A percentile compares a stretch with the other conserved stretches of the same genome.
Evolutionary conservation across 2,797 vertebrate species (phyloP).

Genomic region (Pelochelys cantorii): DNA sequence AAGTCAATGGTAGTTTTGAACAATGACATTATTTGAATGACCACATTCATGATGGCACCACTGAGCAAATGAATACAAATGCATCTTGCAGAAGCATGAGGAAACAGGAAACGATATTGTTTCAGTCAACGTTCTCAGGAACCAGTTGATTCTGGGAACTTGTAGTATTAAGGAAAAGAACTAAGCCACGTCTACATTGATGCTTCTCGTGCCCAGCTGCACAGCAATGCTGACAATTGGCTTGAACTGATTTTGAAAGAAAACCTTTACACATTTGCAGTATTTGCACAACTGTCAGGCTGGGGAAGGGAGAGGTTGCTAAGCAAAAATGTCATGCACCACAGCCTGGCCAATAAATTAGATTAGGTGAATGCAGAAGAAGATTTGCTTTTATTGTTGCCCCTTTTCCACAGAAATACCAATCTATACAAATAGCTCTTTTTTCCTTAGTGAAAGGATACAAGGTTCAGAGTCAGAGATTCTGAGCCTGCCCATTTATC

Average conservation of each 20-base stretch:
- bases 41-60: constrained; percentile 27
- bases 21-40: constrained; percentile 1
- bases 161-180: neutral
- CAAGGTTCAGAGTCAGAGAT: no score
- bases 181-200: neutral
- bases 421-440: neutral
- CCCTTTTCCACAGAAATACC: neutral
- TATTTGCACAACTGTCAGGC: neutral
- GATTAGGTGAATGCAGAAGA: neutral
- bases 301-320: accelerated
- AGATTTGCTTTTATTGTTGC: neutral
- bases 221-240: neutral
- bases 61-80: constrained; percentile 12
- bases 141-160: neutral
- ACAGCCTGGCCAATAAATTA: neutral
- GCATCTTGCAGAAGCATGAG: constrained; percentile 10
- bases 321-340: neutral
- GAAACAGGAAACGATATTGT: constrained; percentile 22
- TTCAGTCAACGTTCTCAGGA: constrained; percentile 21
- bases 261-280: neutral
- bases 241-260: accelerated
- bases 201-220: neutral
- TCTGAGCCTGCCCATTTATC: no score
- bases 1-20: neutral
- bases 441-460: neutral